phyloP scores from a whole-genome alignment of 2,888 invertebrate genomes.

The Biston betularia region DNA sequence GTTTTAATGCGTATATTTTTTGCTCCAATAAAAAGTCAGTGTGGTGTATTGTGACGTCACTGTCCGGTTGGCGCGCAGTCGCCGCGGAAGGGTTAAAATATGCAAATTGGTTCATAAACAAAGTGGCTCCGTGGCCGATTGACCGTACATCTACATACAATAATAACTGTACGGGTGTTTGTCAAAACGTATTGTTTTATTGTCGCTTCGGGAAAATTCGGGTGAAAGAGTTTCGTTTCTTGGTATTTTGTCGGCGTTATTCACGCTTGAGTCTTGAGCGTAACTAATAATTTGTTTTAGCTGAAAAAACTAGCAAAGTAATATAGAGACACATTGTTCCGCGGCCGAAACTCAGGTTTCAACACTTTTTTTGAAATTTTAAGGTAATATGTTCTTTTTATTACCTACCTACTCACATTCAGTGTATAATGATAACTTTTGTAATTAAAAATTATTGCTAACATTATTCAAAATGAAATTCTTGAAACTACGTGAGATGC shows the following conservation, averaged over 20 bases:
- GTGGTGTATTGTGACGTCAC: conserved; percentile 58
- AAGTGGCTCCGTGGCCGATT: conserved; percentile 59
- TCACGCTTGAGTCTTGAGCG: conserved; percentile 13
- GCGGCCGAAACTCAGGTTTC: neutral
- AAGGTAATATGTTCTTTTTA: neutral
- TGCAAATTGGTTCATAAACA: conserved; percentile 79
- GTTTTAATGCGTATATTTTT: conserved; percentile 70
- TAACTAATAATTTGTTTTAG: conserved; percentile 11
- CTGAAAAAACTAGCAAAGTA: conserved; percentile 11
- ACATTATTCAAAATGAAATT: conserved; percentile 1
- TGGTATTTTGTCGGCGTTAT: conserved; percentile 27
- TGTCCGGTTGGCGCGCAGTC: conserved; percentile 30
- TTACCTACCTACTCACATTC: neutral
- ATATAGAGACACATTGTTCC: neutral
- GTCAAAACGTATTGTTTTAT: conserved; percentile 53
- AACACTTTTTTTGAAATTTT: neutral
- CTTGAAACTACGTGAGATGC: conserved; percentile 22
- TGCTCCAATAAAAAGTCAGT: conserved; percentile 70
- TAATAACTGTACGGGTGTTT: conserved; percentile 54
- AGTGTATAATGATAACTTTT: neutral
- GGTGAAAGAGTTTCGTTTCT: conserved; percentile 41
- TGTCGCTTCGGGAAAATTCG: conserved; percentile 41
- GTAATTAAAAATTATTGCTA: conserved; percentile 1
- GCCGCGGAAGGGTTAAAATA: conserved; percentile 77
- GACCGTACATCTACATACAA: conserved; percentile 58